Base-by-base conservation (phyloP, 2,113 vertebrate genomes). In the Caranx melampygus region DNA sequence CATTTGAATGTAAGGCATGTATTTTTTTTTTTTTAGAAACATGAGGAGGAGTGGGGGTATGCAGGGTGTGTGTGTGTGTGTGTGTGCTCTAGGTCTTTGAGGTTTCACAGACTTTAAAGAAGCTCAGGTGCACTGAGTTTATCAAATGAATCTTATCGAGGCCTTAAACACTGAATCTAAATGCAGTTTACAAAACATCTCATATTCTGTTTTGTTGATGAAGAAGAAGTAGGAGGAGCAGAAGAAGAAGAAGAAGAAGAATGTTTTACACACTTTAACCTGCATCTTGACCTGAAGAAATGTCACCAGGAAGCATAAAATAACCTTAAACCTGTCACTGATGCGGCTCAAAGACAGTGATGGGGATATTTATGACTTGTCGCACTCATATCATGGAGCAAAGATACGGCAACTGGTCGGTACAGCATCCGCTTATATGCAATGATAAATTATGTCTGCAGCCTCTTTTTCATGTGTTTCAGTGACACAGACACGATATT, bases 1-100 rank as follows among this genome's bases (percentile, higher is more conserved):
- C 31, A 75, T 76, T 76, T 60, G 60, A 63, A 81, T 68, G 61
- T 1, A 7, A 78, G 76, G 52, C 64, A 47, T 18, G 45, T 26
- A 65, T 75, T 11, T 49, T 40, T 42, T 42, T 42, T 42, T 42
- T 42, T 42, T 42, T 31, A 12, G 14, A 5, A 2, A 26, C 26
- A 26, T 26, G 26, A 26, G 26, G 26, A 26, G 26, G 26, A 26
- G 20, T n/a, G 60, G 21, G 37, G 61, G 13, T 5, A 49, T 81
- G 89, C 74, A 55, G 60, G 49, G 51, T 26, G 26, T 26, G 26
- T 26, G 26, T 26, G 26, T 26, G 26, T 26, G 26, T 26, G 63
- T 9, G n/a, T 34, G 67, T 37, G 13, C 52, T 49, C 44, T 55
- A 84, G 64, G 81, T 73, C 65, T 51, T n/a, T 1, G 35, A 49